Evolutionary conservation across 2,888 invertebrate genomes (phyloP), one percentile per base, ranked within the genome.

Genomic region (Papilio protenor): DNA sequence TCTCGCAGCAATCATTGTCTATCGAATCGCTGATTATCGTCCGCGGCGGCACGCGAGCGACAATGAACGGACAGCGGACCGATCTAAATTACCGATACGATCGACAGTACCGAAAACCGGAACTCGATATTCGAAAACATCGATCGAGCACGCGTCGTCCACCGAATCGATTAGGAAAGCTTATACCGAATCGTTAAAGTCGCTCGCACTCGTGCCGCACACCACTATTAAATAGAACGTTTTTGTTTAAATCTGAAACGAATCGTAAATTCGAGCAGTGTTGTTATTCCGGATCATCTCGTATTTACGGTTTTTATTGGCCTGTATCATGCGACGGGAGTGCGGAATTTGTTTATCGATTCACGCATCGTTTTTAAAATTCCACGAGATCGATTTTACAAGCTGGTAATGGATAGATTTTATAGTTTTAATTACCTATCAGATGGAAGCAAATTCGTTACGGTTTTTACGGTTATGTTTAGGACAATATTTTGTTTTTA

Each of bases 221-320:
- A 88, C 90, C 88, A 90, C 90, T 93, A 92, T 92, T 92, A 93
- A 94, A 93, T 92, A 92, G 91, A 93, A 90, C 92, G 94, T 93
- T 94, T 92, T 93, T 92, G 93, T 94, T 94, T 94, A 92, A 94
- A 94, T 90, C 93, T 91, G 94, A 88, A 86, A 85, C 94, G 89
- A 94, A 94, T 94, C 83, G 89, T 81, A 92, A 94, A 94, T 94
- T 94, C 90, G 92, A 93, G 92, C 91, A 92, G 89, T 92, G 92
- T 93, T 92, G 91, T 93, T 92, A 91, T 91, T 88, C 89, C 87
- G 89, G 85, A 86, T 88, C 89, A 88, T 90, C 88, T 90, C 90
- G 89, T 90, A 90, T 90, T 90, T 90, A 91, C 89, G 90, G 89
- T 87, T 87, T 90, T 92, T 92, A 94, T 92, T 88, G 87, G 81